Base-by-base conservation (phyloP, 2,888 invertebrate species). In the Seira musarum region DNA sequence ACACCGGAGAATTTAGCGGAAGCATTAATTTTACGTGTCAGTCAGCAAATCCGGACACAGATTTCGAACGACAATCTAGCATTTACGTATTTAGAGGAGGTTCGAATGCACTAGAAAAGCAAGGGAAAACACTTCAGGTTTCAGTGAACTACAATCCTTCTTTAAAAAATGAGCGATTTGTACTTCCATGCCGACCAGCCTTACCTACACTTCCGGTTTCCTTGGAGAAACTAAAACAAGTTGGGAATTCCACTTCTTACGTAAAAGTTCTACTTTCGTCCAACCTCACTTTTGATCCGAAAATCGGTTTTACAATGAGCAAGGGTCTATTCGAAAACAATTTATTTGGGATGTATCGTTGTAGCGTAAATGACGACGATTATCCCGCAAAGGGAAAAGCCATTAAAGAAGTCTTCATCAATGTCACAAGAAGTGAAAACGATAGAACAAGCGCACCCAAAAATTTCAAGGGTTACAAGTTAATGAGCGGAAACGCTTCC, bases 61-160 rank as follows among this genome's bases (percentile, higher is more conserved):
- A 30, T 30, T n/a, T n/a, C n/a, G n/a, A 46, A 1, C 1, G 25
- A 0, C 1, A 30, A 30, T 5, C 49, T 0, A 57, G 53, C 53
- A 53, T 68, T 24, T 22, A 68, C 17, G 21, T 68, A 8, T 68
- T n/a, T 46, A 1, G 8, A 30, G n/a, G 1, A 24, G 68, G 68
- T 15, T 0, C 19, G 17, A 1, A 53, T 17, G 15, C 15, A 35
- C 22, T 68, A 3, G 68, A 68, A 24, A 21, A 53, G 6, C 21
- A 68, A 24, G 68, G 68, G n/a, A n/a, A 68, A 57, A 68, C 68
- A 1, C n/a, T 68, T 3, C 13, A 22, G 6, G 24, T 68, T 53
- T 53, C 21, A 1, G 13, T 53, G 10, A n/a, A 24, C 1, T 24
- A 21, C 17, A 15, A 25, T 0, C n/a, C 24, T 3, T 8, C 24